phyloP scores from a whole-genome alignment of 2,888 invertebrate genomes.

The Agriopis aurantiaria region DNA sequence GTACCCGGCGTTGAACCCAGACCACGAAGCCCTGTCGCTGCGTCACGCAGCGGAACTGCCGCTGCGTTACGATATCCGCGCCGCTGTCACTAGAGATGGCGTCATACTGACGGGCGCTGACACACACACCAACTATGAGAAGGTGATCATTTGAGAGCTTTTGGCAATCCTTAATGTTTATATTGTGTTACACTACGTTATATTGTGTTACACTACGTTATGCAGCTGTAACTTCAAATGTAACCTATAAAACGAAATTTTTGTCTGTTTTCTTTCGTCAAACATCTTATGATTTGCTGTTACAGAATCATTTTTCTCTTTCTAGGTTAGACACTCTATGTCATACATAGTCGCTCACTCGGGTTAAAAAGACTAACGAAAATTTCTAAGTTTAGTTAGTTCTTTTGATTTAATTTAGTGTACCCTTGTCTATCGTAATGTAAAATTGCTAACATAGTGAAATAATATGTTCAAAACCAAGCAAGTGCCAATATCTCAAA shows the following conservation, averaged over 20 bases:
- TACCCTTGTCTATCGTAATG: neutral
- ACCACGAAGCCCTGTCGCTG: conserved; percentile 95
- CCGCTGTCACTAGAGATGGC: conserved; percentile 96
- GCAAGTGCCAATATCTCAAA: neutral
- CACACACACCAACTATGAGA: conserved; percentile 90
- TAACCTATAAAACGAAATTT: too few species aligned
- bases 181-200: too few species aligned
- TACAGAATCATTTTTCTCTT: too few species aligned
- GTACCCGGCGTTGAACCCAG: conserved; percentile 97
- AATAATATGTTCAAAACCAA: neutral
- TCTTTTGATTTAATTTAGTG: neutral
- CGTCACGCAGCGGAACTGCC: conserved; percentile 90
- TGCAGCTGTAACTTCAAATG: too few species aligned
- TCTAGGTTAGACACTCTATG: too few species aligned
- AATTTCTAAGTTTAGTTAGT: too few species aligned
- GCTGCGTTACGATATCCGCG: conserved; percentile 90
- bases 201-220: too few species aligned
- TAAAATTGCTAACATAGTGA: neutral
- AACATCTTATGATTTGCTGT: too few species aligned
- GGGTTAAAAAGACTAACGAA: too few species aligned
- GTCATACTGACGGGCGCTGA: conserved; percentile 93
- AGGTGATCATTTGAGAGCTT: conserved; percentile 71
- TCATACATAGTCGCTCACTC: too few species aligned
- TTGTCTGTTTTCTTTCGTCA: too few species aligned
- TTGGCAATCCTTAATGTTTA: neutral